Evolutionary conservation across 2,888 invertebrate species (phyloP), one percentile per base, ranked within the genome.

Genomic region (Xiphydria camelus): DNA sequence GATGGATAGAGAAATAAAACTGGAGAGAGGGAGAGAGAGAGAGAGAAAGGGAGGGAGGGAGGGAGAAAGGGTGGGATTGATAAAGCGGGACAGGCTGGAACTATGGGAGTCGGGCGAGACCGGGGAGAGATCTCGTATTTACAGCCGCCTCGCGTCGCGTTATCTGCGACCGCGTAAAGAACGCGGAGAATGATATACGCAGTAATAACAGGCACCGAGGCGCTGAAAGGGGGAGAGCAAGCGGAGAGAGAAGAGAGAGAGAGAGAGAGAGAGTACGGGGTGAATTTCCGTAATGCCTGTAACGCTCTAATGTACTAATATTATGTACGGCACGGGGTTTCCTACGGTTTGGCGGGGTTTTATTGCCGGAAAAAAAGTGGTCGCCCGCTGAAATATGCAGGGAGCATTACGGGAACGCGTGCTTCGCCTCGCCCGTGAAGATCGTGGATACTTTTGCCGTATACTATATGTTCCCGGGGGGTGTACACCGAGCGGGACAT

Each of bases 141-240:
- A 63, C 61, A 62, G 60, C 61, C 59, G 55, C 55, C 47, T 49
- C 45, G 48, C 55, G 49, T 51, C 43, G 48, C 48, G 53, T 52
- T 53, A 55, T 53, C 56, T 44, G 47, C 21, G 44, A 55, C 47
- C 54, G 50, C 52, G 54, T 53, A 57, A 55, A 64, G 64, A 66
- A 65, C 59, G 64, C 60, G 57, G 61, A 54, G 64, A 68, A 69
- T 69, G 69, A 69, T 69, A 67, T 68, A 69, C 64, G 67, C 52
- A 57, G 67, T 69, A 69, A 69, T 69, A 69, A 69, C 68, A 66
- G 66, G 60, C 58, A 58, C 57, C 57, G 53, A 54, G 56, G 57
- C 59, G 57, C 51, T 44, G 52, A 59, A 38, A 29, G 41, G 41
- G 42, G 47, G 38, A 41, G 38, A 46, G 34, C 32, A 41, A 46